Base-by-base conservation (phyloP, 1,140 invertebrate species). In the Holotrichia oblita region DNA sequence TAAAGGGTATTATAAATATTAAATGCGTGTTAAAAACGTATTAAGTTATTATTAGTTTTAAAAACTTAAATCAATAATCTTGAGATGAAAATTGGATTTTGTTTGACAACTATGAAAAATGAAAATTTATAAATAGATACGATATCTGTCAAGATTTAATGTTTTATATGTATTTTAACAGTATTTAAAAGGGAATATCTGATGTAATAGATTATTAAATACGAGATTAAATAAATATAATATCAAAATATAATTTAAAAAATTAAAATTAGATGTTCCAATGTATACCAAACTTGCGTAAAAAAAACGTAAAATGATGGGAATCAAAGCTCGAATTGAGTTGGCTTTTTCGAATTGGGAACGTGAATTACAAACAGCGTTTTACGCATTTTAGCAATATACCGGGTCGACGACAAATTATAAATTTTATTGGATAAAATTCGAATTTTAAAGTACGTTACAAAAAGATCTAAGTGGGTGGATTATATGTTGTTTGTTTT, bases 401-500 rank as follows among this genome's bases (percentile, higher is more conserved):
- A 55, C 48, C 48, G 48, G 48, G 48, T 55, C 48, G 48, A 55
- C 48, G 48, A 55, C 48, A 17, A 55, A 55, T 55, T 6, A 55
- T 55, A 55, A 55, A 55, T 69, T 69, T 69, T 27, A 69, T 69
- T 69, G 61, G 20, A 69, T 27, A 69, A 27, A 34, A 69, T 69
- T 69, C 61, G 61, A 69, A 69, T 69, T 69, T 69, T 69, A 69
- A 69, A 27, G 27, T 69, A 69, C 61, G 61, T 69, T 69, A 69
- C 61, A 69, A 69, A 55, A 69, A 69, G 61, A 69, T 69, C 61
- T 20, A 69, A 69, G 61, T 69, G 61, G 61, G 61, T 69, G 61
- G 61, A 69, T 69, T 55, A 34, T 69, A 69, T 69, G 61, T 44
- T 76, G 75, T 76, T 76, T 76, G 41, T 76, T 76, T 76, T 76